Evolutionary conservation across 1,140 invertebrate species (phyloP).

Genomic region (Aleiodes sp.): DNA sequence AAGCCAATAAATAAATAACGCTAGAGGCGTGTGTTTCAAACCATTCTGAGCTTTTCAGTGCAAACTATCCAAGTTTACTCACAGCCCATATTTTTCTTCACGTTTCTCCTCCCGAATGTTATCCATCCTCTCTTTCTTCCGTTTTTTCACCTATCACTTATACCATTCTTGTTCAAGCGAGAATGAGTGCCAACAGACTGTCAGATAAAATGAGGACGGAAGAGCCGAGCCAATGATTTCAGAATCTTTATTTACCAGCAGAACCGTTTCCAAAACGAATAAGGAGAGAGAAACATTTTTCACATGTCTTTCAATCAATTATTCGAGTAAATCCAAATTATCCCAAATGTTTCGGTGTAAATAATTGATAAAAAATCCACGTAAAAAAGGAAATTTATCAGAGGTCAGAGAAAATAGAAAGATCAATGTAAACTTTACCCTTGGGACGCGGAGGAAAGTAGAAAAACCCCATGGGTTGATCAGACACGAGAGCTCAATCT

Average conservation of each 20-base stretch:
- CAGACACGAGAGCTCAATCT: background rate
- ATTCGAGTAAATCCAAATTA: background rate
- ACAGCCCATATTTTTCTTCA: conserved; percentile 35
- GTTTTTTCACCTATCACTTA: background rate
- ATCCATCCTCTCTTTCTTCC: background rate
- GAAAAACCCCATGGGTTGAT: background rate
- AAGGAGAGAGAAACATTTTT: background rate
- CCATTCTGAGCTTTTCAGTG: conserved; percentile 30
- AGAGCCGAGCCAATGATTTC: background rate
- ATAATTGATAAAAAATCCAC: conserved; percentile 4
- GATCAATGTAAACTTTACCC: background rate
- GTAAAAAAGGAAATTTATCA: background rate
- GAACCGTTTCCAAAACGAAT: no score
- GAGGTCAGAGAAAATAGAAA: background rate
- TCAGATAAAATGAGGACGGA: background rate
- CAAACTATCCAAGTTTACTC: conserved; percentile 40
- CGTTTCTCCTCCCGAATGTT: background rate
- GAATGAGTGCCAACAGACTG: background rate
- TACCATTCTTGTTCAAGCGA: background rate
- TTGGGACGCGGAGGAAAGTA: background rate
- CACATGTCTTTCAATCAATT: background rate
- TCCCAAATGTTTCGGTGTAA: background rate
- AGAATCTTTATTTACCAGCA: background rate
- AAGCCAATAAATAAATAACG: conserved; percentile 45
- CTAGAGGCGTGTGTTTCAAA: conserved; percentile 25